These are phyloP conservation scores for Hirundo rustica DNA, from an alignment of 2,797 vertebrate genomes.

Conservation along the genomic window DNA sequence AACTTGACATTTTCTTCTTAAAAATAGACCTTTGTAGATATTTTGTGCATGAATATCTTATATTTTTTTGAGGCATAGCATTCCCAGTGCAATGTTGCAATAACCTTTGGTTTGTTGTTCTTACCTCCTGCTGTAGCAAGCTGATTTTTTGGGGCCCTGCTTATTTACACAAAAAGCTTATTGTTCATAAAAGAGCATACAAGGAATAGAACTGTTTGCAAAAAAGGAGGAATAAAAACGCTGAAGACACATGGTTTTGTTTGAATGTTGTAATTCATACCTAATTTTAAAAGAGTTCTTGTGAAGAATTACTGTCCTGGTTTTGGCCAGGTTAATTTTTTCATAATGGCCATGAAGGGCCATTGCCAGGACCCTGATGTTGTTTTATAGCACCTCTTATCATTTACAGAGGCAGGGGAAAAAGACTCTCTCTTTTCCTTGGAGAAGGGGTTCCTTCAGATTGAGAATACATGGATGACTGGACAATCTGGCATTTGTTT, in stretches of 20 bases:
- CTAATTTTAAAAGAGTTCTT: not conserved
- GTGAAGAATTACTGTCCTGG: not conserved
- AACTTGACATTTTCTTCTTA: not conserved
- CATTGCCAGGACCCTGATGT: not conserved
- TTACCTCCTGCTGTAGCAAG: not conserved
- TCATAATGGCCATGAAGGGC: no score
- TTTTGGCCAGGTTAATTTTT: not conserved
- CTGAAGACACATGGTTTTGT: not conserved
- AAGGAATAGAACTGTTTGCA: not conserved
- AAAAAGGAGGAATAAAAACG: not conserved
- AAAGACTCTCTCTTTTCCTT: fast-evolving
- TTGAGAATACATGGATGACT: not conserved
- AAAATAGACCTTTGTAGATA: not conserved
- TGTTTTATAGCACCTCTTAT: not conserved
- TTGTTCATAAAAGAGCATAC: not conserved
- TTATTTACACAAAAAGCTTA: not conserved
- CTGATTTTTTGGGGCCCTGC: not conserved
- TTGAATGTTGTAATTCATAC: not conserved
- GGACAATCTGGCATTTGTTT: not conserved
- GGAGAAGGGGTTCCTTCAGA: not conserved
- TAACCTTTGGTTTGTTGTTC: not conserved
- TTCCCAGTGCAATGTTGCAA: not conserved
- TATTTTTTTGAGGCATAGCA: not conserved
- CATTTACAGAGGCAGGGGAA: no score
- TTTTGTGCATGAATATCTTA: not conserved